A percentile compares a stretch with the other conserved stretches of the same genome.
Evolutionary conservation across 2,797 vertebrate genomes (phyloP).

Genomic region (Vultur gryphus): DNA sequence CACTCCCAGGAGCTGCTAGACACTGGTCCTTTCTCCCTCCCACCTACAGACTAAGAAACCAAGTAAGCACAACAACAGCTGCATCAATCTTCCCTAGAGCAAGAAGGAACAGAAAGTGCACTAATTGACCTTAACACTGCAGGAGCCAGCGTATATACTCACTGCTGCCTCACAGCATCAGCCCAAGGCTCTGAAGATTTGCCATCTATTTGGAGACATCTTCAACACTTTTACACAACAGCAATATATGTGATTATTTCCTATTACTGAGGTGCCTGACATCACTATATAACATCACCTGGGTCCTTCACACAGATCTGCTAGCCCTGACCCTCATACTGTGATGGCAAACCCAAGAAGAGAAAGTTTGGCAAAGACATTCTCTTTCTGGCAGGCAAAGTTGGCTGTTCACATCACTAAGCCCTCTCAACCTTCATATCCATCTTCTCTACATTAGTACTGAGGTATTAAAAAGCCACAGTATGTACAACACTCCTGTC

Average conservation of each 20-base stretch:
- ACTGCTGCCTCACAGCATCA: background rate
- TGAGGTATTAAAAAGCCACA: background rate
- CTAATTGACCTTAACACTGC: background rate
- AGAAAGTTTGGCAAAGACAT: background rate
- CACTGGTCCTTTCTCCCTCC: background rate
- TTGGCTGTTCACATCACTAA: background rate
- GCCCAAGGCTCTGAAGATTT: background rate
- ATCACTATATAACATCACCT: background rate
- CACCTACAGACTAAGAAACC: background rate
- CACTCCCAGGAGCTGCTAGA: background rate
- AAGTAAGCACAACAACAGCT: background rate
- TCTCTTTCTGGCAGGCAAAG: background rate
- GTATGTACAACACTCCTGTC: background rate
- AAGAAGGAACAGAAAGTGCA: background rate
- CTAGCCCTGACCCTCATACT: background rate
- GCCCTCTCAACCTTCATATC: background rate
- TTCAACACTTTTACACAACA: background rate
- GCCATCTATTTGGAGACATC: background rate
- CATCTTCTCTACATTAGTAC: background rate
- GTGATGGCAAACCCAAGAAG: background rate
- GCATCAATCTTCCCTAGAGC: background rate
- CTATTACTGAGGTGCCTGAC: background rate
- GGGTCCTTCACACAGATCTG: background rate
- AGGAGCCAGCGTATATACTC: background rate
- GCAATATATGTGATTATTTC: background rate